Base-by-base conservation (phyloP, 1,140 invertebrate genomes). In the Nylanderia fulva region DNA sequence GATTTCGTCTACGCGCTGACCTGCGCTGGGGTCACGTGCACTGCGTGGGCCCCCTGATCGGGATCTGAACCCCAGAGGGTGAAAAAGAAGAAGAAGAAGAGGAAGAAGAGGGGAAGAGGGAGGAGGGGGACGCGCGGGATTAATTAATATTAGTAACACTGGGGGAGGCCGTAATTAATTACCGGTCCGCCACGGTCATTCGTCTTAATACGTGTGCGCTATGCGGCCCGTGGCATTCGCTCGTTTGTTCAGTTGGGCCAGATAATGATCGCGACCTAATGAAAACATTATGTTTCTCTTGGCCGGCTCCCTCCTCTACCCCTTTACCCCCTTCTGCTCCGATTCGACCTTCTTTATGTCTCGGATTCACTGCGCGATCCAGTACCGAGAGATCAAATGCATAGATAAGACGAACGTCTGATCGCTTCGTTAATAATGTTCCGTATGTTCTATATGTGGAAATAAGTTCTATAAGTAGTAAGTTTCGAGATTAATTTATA, bases 91-190 rank as follows among this genome's bases (percentile, higher is more conserved):
- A 3, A 33, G 3, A n/a, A n/a, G n/a, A n/a, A n/a, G 42, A 45
- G 13, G 42, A 45, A 13, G 13, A 45, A 15, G 45, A 48, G 3
- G 13, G n/a, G n/a, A n/a, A n/a, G 13, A 48, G 6, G 45, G 4
- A 15, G 9, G 13, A 18, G 45, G 15, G 56, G 48, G 33, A 74
- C 77, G 60, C 74, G 82, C 64, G 66, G 87, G 87, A 93, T 93
- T 91, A 91, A 93, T 93, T 93, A 93, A 93, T 90, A 92, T 91
- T 90, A 88, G 88, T 90, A 91, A 90, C 91, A 91, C 86, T 88
- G 85, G 86, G 87, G 87, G 86, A 91, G 86, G 88, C 83, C 64
- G 85, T 91, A 91, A 92, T 92, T 92, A 93, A 93, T 93, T 90
- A 90, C 87, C 64, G 74, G 63, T 13, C 76, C 79, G 69, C 80